phyloP scores from a whole-genome alignment of 1,140 invertebrate genomes.

The Diorhabda elongata region DNA sequence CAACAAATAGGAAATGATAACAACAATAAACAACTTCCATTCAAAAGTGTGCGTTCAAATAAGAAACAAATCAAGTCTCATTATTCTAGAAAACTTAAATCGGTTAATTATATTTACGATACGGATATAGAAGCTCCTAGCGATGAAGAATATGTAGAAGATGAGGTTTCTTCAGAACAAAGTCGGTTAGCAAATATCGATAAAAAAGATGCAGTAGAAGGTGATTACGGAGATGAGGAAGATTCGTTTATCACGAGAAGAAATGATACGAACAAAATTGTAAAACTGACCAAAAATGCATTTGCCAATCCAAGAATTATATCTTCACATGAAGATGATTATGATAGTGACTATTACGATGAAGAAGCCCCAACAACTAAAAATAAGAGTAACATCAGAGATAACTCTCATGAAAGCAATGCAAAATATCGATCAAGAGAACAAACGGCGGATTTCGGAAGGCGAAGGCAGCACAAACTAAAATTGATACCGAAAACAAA shows the following conservation, averaged over 20 bases:
- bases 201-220: constrained; percentile 26
- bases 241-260: constrained; percentile 16
- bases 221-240: constrained; percentile 29
- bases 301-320: constrained; percentile 13
- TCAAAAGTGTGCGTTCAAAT: too few relatives aligned
- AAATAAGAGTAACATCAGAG: not conserved
- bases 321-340: constrained; percentile 26
- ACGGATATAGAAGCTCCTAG: constrained; percentile 1
- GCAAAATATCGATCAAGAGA: not conserved
- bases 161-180: not conserved
- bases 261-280: constrained; percentile 10
- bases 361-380: constrained; percentile 4
- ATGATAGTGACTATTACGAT: constrained; percentile 26
- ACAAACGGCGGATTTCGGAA: constrained; percentile 5
- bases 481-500: not conserved
- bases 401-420: too few relatives aligned
- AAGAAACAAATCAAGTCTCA: not conserved
- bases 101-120: constrained; percentile 19
- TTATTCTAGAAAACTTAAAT: constrained; percentile 20
- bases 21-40: too few relatives aligned
- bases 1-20: too few relatives aligned
- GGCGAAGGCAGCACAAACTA: not conserved
- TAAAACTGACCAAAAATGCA: constrained; percentile 24
- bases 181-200: not conserved
- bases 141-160: constrained; percentile 3